Percentiles rank a stretch among this genome's conserved stretches.
Conservation (phyloP, 2,113 vertebrate species). For the Andinoacara biseriatus region DNA sequence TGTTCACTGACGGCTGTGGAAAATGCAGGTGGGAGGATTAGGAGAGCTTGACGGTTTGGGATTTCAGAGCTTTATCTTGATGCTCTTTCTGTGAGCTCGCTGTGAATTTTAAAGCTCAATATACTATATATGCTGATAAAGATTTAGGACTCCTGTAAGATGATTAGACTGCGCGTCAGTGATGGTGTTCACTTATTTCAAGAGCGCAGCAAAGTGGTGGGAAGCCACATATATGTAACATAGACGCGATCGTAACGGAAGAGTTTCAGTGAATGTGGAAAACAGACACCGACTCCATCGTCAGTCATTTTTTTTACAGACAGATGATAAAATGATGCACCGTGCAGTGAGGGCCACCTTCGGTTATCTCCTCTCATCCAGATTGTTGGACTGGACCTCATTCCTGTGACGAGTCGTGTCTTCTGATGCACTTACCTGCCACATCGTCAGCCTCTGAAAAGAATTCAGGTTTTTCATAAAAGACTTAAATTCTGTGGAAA, state of each 20-base stretch:
- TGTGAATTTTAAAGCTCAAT: conserved; percentile 50
- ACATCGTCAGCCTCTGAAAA: no score
- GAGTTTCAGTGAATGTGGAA: neutral
- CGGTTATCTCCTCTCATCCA: neutral
- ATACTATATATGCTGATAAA: conserved; percentile 46
- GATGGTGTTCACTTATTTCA: conserved; percentile 10
- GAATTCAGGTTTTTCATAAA: no score
- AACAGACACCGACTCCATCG: neutral
- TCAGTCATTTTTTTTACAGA: no score
- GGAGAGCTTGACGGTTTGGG: conserved; percentile 29
- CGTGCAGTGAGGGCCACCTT: neutral
- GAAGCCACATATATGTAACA: conserved; percentile 1
- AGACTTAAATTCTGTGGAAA: neutral
- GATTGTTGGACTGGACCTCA: fast-evolving
- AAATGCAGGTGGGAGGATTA: conserved; percentile 70
- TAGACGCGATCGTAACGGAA: neutral
- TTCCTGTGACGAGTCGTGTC: neutral
- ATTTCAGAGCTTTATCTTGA: conserved; percentile 64
- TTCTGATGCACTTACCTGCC: neutral
- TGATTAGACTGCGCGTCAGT: conserved; percentile 44
- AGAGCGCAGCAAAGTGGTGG: neutral
- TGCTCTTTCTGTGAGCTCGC: conserved; percentile 53
- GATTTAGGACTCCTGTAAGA: conserved; percentile 60
- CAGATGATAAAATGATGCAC: neutral
- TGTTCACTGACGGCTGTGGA: conserved; percentile 44